Evolutionary conservation across 2,888 invertebrate species (phyloP).

Genomic region (Melanotus villosus): DNA sequence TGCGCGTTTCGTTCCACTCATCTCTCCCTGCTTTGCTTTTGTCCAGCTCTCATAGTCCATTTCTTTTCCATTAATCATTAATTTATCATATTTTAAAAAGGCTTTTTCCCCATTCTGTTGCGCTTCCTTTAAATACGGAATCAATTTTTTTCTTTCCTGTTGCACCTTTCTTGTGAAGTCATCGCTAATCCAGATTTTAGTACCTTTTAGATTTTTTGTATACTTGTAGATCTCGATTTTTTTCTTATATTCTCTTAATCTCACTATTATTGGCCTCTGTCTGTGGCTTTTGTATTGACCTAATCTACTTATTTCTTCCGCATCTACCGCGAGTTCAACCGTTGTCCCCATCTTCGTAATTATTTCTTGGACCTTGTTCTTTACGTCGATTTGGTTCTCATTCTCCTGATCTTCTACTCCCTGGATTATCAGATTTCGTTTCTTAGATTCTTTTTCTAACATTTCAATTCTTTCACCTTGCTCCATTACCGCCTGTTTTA

Average conservation of each 20-base stretch:
- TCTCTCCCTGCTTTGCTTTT: background rate
- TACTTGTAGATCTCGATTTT: background rate
- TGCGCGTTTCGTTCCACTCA: no score
- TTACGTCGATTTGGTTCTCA: no score
- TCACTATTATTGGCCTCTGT: no score
- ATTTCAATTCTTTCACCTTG: constrained; percentile 8
- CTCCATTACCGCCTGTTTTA: background rate
- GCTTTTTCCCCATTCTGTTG: constrained; percentile 1
- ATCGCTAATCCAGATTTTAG: no score
- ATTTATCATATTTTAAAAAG: no score
- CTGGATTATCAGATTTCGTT: constrained; percentile 3
- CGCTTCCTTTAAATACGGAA: constrained; percentile 4
- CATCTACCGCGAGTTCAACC: no score
- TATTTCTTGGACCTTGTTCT: constrained; percentile 3
- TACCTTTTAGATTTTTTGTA: no score
- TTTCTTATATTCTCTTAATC: background rate
- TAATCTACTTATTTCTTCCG: no score
- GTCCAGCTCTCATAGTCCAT: no score
- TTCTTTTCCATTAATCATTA: constrained; percentile 2
- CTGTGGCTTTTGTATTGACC: no score
- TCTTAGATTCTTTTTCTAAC: background rate
- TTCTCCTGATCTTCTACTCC: no score
- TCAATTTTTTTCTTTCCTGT: background rate
- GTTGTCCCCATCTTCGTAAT: constrained; percentile 2
- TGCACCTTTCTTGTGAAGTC: no score